These are phyloP conservation scores for Lethenteron camtschaticum DNA, from an alignment of 2,113 vertebrate genomes.

Conservation along the genomic window DNA sequence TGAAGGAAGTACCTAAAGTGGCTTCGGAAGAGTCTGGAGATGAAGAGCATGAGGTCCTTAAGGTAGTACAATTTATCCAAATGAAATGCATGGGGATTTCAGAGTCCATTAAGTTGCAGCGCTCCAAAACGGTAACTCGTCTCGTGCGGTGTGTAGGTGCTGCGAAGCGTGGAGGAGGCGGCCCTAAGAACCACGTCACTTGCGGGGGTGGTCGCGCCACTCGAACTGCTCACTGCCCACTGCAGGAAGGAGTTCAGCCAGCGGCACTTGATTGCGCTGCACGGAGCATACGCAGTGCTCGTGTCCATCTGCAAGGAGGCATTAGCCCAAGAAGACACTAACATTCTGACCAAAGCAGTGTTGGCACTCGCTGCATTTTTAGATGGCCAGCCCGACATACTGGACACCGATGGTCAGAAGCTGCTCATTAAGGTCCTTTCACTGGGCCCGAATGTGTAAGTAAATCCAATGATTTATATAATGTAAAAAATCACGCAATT, in stretches of 20 bases:
- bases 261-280: conserved; percentile 50
- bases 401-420: conserved; percentile 34
- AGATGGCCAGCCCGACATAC: conserved; percentile 68
- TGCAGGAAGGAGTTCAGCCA: conserved; percentile 39
- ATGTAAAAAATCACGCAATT: too few species aligned
- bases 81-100: background rate
- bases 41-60: conserved; percentile 39
- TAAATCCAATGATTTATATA: too few species aligned
- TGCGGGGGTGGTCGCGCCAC: conserved; percentile 11
- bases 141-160: conserved; percentile 21
- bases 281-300: conserved; percentile 49
- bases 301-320: conserved; percentile 30
- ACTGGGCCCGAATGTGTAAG: background rate
- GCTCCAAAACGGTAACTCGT: background rate
- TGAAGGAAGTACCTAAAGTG: conserved; percentile 28
- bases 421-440: conserved; percentile 29
- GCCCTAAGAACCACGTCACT: conserved; percentile 13
- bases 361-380: conserved; percentile 29
- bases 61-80: conserved; percentile 27
- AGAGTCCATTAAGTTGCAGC: background rate
- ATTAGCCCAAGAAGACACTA: conserved; percentile 13
- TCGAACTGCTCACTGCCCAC: conserved; percentile 32
- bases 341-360: conserved; percentile 22
- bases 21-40: conserved; percentile 21
- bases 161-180: conserved; percentile 33